phyloP scores from a whole-genome alignment of 2,797 vertebrate species.

The Gymnopithys bicolor region DNA sequence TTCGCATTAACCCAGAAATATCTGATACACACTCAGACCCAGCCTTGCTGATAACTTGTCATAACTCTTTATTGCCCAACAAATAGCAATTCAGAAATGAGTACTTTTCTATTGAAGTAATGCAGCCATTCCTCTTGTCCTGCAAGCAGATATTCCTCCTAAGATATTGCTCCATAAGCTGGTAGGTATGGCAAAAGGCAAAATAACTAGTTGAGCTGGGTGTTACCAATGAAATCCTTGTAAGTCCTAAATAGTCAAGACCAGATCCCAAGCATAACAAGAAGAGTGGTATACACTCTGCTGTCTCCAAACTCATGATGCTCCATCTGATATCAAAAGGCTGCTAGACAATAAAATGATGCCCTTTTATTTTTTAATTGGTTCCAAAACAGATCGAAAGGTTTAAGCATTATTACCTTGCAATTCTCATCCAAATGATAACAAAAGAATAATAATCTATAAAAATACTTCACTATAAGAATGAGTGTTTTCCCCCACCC shows the following conservation, averaged over 20 bases:
- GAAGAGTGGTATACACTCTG: not conserved
- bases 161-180: not conserved
- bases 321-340: not conserved
- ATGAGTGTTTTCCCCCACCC: fast-evolving
- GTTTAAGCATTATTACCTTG: not conserved
- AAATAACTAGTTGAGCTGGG: not conserved
- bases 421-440: not conserved
- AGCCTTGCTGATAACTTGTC: not conserved
- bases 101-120: not conserved
- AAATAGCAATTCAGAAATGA: not conserved
- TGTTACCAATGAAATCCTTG: not conserved
- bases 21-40: not conserved
- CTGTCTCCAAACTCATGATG: not conserved
- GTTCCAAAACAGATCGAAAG: not conserved
- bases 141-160: not conserved
- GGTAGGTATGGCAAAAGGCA: not conserved
- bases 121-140: not conserved
- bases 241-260: not conserved
- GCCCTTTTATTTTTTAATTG: not conserved
- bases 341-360: not conserved
- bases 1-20: not conserved
- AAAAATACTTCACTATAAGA: not conserved
- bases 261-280: not conserved
- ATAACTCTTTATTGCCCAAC: not conserved
- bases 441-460: not conserved